Conservation (phyloP, 2,797 vertebrate species). For the Vireo griseus region DNA sequence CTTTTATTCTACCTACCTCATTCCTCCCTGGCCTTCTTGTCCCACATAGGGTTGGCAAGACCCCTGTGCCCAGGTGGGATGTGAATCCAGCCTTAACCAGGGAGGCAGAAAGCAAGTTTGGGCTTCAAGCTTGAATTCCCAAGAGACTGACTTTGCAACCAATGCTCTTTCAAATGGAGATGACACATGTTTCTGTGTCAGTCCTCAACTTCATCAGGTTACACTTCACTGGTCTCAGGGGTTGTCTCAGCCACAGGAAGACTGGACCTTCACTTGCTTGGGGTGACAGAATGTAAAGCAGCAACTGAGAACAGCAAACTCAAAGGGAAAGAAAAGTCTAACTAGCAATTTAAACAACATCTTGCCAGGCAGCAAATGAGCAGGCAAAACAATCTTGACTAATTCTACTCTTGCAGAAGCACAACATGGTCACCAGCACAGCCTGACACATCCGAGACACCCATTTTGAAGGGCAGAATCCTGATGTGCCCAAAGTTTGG, state of each 20-base stretch:
- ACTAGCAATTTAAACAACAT: neutral
- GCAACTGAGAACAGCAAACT: neutral
- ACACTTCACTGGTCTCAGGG: accelerated
- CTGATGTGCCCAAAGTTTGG: neutral
- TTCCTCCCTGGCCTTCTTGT: neutral
- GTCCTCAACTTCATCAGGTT: neutral
- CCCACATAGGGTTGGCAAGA: neutral
- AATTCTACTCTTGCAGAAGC: neutral
- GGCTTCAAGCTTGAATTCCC: neutral
- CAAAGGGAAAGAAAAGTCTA: neutral
- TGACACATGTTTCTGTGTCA: accelerated
- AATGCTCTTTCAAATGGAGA: neutral
- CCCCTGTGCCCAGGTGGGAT: neutral
- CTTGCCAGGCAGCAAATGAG: neutral
- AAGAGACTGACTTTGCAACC: neutral
- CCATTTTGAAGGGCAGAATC: neutral
- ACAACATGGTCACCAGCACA: neutral
- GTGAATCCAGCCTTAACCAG: neutral
- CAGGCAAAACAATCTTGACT: neutral
- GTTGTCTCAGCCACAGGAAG: neutral
- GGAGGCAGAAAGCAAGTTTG: neutral
- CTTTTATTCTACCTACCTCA: neutral
- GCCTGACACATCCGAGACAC: neutral
- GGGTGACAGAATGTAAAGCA: neutral
- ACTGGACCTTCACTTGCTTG: neutral